These are phyloP conservation scores for Cerceris ruficornis DNA, from an alignment of 2,888 invertebrate species.

Conservation along the genomic window DNA sequence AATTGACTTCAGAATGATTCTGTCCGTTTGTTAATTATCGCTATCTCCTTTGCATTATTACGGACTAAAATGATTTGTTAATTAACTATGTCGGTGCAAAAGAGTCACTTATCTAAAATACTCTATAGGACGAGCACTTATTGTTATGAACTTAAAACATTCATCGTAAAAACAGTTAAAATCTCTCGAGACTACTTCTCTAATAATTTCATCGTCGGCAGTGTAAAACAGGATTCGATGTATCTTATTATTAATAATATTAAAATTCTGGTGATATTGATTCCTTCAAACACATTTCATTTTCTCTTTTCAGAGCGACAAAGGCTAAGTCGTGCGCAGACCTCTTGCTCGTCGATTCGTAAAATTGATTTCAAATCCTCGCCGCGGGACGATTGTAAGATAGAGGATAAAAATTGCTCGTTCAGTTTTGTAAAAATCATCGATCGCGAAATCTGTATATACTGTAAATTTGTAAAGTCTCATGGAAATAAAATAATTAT, in stretches of 20 bases:
- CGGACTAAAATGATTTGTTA: too few relatives aligned
- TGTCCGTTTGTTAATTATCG: too few relatives aligned
- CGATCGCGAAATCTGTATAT: constrained; percentile 65
- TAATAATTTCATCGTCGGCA: too few relatives aligned
- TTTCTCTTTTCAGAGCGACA: constrained; percentile 84
- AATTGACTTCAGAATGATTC: too few relatives aligned
- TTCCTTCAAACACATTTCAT: constrained; percentile 2
- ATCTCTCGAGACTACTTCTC: background rate
- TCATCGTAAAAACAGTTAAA: background rate
- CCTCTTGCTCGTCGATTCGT: constrained; percentile 85
- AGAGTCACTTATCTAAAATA: too few relatives aligned
- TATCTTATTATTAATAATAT: too few relatives aligned
- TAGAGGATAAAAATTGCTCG: constrained; percentile 27
- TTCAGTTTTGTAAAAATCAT: constrained; percentile 33
- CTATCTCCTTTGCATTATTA: too few relatives aligned
- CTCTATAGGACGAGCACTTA: too few relatives aligned
- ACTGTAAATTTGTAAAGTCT: constrained; percentile 71
- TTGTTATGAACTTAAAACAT: too few relatives aligned
- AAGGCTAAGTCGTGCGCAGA: constrained; percentile 90
- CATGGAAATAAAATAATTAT: constrained; percentile 68
- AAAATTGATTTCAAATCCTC: constrained; percentile 60
- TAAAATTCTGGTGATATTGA: background rate
- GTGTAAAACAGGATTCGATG: too few relatives aligned
- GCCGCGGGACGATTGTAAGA: constrained; percentile 35
- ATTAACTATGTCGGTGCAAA: too few relatives aligned